These are phyloP conservation scores for Gallinago media DNA, from an alignment of 2,113 vertebrate species.

Conservation along the genomic window DNA sequence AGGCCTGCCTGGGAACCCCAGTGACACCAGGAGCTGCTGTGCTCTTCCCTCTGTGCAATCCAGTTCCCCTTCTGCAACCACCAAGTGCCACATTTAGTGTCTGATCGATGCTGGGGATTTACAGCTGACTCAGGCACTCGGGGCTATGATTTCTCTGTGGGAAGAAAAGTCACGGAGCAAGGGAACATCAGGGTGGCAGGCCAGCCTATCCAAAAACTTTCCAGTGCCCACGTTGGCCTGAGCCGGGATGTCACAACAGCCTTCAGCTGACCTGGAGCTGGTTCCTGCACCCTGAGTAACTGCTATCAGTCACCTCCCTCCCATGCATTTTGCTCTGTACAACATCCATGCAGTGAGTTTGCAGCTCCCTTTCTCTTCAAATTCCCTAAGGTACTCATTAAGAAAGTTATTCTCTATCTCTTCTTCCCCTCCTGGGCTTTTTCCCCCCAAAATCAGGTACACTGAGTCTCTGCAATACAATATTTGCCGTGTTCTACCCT, in stretches of 20 bases:
- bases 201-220: background rate
- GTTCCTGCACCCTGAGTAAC: background rate
- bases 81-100: background rate
- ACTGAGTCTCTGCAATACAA: background rate
- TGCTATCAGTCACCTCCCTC: accelerated
- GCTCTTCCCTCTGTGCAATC: accelerated
- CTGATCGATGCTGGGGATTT: background rate
- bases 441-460: background rate
- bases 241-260: background rate
- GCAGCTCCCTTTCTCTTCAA: background rate
- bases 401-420: background rate
- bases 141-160: background rate
- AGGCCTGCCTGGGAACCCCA: background rate
- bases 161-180: background rate
- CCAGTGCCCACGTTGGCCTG: accelerated
- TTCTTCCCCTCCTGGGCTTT: background rate
- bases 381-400: background rate
- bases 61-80: background rate
- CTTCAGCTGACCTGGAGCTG: background rate
- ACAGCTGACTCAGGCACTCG: constrained; percentile 42
- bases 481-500: background rate
- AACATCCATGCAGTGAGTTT: background rate
- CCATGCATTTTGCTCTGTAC: accelerated
- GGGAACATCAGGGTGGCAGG: accelerated
- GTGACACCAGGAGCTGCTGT: background rate